Evolutionary conservation across 2,797 vertebrate species (phyloP), one percentile per base, ranked within the genome.

Genomic region (Arnoldichthys spilopterus): DNA sequence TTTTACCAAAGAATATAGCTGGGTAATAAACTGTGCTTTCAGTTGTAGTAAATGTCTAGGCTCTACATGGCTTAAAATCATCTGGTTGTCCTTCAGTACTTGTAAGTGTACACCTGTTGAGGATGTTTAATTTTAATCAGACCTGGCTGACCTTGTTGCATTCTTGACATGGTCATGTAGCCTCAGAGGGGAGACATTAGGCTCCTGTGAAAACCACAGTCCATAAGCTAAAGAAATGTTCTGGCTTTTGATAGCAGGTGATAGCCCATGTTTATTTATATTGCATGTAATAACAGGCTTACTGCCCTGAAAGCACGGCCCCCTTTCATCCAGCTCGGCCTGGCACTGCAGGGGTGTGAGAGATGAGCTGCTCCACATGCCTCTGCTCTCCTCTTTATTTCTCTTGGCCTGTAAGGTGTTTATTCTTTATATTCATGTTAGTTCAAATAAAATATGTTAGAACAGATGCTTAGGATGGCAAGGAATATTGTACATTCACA

Each of bases 341-440:
- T 56, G 61, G 22, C 61, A 34, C 76, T 81, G 68, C 54, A 37
- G 74, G 69, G 71, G 51, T 67, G 56, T 76, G 81, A 85, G 71
- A 79, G 77, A 80, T 82, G 74, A 63, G 82, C 53, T 47, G 40
- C 79, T 82, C 74, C 72, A 76, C 74, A 71, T 62, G 59, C 24
- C 34, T 75, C 40, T 74, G 80, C 53, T 61, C 56, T 63, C 64
- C 64, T 81, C 56, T 77, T 84, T 84, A 78, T 85, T 85, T 72
- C 68, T 74, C 58, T 77, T 86, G 84, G 79, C 72, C 80, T 40
- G 8, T 40, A n/a, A 2, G 56, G 40, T 71, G 49, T 79, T 67
- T 54, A 37, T 72, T 72, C 53, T 45, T 67, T 56, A 28, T n/a
- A 66, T 40, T 72, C 54, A 49, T 78, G 15, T 78, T 79, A 81